Base-by-base conservation (phyloP, 2,888 invertebrate genomes). In the Drosophila tripunctata region DNA sequence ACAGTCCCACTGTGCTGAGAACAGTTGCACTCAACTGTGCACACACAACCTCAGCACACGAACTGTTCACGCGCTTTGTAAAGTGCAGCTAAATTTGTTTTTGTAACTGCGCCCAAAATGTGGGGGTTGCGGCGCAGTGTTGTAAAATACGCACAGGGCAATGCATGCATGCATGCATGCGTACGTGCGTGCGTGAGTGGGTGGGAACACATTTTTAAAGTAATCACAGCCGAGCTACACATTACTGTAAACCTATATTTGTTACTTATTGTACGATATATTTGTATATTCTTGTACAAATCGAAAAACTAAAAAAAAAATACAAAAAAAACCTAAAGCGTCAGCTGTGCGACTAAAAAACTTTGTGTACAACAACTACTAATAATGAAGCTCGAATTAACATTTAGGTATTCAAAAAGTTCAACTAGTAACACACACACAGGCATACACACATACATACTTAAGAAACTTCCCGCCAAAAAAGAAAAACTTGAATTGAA, bases 351-450 rank as follows among this genome's bases (percentile, higher is more conserved):
- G 58, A 43, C 38, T 45, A 58, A 55, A 52, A 10, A 41, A 55
- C 66, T n/a, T n/a, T n/a, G 64, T 52, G 36, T 73, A 45, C 40
- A 73, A 67, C 67, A 60, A 27, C n/a, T n/a, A n/a, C n/a, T n/a
- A n/a, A n/a, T n/a, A 68, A 61, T 56, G 50, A 75, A 81, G 78
- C 81, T 82, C 87, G 81, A 82, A 82, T 73, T 72, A 75, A 75
- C 52, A 75, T 52, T 64, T 69, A 71, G 67, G 55, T 60, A 69
- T 65, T 75, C 56, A 75, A 52, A 44, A 61, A 43, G 57, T 61
- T 75, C 57, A 74, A 85, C 56, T 71, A 63, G 57, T 73, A 47
- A 58, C 22, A 21, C 43, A 43, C 35, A 35, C 24, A 45, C 43
- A 40, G 12, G 54, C 8, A 48, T 47, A 44, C 43, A 55, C 52